Conservation (phyloP, 2,113 vertebrate genomes). For the Cervus canadensis region DNA sequence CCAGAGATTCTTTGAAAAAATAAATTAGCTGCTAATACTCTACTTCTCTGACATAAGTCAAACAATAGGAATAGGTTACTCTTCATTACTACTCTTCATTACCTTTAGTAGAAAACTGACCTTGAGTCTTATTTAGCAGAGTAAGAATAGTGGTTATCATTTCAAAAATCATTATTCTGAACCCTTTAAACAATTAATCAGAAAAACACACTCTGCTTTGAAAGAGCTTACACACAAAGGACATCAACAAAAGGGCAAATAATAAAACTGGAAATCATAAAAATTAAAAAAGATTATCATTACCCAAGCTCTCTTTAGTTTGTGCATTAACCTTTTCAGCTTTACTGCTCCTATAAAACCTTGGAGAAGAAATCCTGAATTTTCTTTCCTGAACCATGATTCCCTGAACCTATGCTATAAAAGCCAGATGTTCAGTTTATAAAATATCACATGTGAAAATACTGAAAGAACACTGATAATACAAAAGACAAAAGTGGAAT, state of each 20-base stretch:
- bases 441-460: not conserved
- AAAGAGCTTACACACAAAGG: not conserved
- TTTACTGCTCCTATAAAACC: not conserved
- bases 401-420: not conserved
- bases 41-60: not conserved
- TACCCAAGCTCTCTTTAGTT: not conserved
- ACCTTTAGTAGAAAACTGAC: not conserved
- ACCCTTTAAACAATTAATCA: constrained; percentile 26
- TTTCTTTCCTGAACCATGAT: not conserved
- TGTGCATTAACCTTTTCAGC: not conserved
- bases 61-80: not conserved
- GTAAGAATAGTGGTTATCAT: not conserved
- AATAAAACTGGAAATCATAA: not conserved
- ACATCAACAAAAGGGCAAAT: constrained; percentile 4
- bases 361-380: not conserved
- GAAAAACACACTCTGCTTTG: not conserved
- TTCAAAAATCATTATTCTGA: constrained; percentile 8
- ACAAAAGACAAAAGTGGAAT: not conserved
- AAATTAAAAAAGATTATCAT: not conserved
- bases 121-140: not conserved
- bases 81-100: not conserved
- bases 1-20: not conserved
- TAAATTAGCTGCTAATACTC: not conserved
- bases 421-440: not conserved
- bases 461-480: not conserved